Base-by-base conservation (phyloP, 2,888 invertebrate species). In the Vanessa cardui region DNA sequence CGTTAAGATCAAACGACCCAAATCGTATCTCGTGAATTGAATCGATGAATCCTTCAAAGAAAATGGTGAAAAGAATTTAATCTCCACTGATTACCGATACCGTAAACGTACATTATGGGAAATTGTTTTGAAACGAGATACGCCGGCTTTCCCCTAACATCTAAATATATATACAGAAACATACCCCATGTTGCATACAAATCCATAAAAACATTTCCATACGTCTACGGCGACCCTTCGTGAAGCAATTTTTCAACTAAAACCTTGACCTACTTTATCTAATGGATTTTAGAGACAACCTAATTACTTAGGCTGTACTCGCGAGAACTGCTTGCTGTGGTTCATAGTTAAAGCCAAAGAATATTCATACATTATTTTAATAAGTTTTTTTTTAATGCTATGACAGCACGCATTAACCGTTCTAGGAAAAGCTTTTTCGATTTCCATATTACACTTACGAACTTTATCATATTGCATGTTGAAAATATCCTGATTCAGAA, bases 181-280 rank as follows among this genome's bases (percentile, higher is more conserved):
- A 12, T 39, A 18, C 16, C n/a, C n/a, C 18, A 9, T 39, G 8
- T 9, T 54, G 56, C 26, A 54, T 60, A 66, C 60, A 61, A 54
- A 44, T 54, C 21, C 65, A 60, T 47, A n/a, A 54, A 54, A 49
- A 60, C 47, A 39, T 56, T 64, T 60, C 47, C 60, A 64, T 60
- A 47, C 60, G 39, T 20, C 31, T 18, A 18, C 59, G 45, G 44
- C 60, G 44, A 47, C 56, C 52, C 63, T 58, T 62, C 67, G 67
- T 26, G 63, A 58, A 44, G 60, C 63, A 64, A 54, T 64, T 68
- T 64, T 64, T 60, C 63, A 56, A 39, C 39, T 60, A n/a, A 44
- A 47, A 64, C 72, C 72, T 72, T 69, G 69, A 69, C 72, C 72
- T 46, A 72, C 44, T 72, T 72, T 47, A 59, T 63, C 60, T 69